Base-by-base conservation (phyloP, 1,140 invertebrate species). In the Chrysoperla carnea region DNA sequence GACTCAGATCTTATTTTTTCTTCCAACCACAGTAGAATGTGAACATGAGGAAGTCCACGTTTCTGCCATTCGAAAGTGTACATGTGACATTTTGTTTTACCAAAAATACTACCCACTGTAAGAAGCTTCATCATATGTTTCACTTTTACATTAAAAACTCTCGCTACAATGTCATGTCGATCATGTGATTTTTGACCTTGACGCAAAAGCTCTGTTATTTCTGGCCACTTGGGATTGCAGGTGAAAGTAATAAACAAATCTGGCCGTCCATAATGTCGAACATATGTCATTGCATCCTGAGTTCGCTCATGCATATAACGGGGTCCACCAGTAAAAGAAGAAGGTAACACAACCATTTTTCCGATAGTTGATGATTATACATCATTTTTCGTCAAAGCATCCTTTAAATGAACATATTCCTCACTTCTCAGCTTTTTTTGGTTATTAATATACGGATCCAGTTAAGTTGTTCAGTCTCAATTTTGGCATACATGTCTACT, bases 61-160 rank as follows among this genome's bases (percentile, higher is more conserved):
- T 69, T 69, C 48, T 66, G 64, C 56, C 61, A 71, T 53, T 72
- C 63, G 37, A 72, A 50, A 11, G 56, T 51, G 43, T 68, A 67
- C 57, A 69, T 60, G 40, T 50, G 59, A 45, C 57, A 61, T 15
- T 51, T 50, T 14, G 51, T 43, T 40, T 41, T 11, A n/a, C 66
- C 63, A 50, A 45, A 59, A 36, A 57, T 45, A 42, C 36, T 35
- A 57, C 58, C 46, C 53, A 60, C 57, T 49, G 48, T 50, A 13
- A 70, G 50, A 12, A 65, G 53, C 49, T 65, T 43, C 45, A 70
- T 57, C 5, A 74, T 43, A 36, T 52, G 49, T 48, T 59, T 62
- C 14, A 68, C 43, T 50, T 72, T 71, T 47, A 61, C 51, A 40
- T 53, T 52, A 50, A 71, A 73, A 9, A 72, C 65, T 48, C 66